Base-by-base conservation (phyloP, 2,113 vertebrate genomes). In the Pedionomus torquatus region DNA sequence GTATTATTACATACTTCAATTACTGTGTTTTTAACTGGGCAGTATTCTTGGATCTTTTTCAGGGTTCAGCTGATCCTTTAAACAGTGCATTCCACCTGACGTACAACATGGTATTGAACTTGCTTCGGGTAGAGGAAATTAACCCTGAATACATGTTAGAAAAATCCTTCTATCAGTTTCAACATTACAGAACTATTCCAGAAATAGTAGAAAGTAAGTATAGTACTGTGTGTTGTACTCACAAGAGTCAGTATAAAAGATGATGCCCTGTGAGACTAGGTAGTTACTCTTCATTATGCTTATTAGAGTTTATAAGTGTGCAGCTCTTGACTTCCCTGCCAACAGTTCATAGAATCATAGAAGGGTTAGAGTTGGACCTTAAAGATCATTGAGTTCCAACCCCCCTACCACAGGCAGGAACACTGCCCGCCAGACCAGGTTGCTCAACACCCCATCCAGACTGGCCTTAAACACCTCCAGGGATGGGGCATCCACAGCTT, bases 141-240 rank as follows among this genome's bases (percentile, higher is more conserved):
- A 99, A 99, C 97, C 99, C 99, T 2, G 99, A 99, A 95, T 99
- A 99, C 95, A 99, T 99, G 99, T 97, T 99, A 97, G 99, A 99
- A 96, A 99, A 99, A 82, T 99, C 99, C 18, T 99, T 99, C 96
- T 99, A 99, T 94, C 99, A 99, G 95, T 99, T 99, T 96, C 99
- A 99, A 26, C 99, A 99, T 97, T 99, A 99, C 97, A 98, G 99
- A 94, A 99, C 99, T 84, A 98, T 99, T 95, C 99, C 99, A n/a
- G 99, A 99, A 49, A 99, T 99, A 28, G 98, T 99, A 57, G 99
- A 99, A 93, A 99, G 99, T 99, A 98, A 99, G 99, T 96, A 80
- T 83, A 79, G 82, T 64, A 70, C 20, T 84, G 23, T 39, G 9
- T 58, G 1, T 21, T 84, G 66, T 58, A 55, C n/a, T 24, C 19